Conservation (phyloP, 1,140 invertebrate species). For the Drosophila kurseongensis region DNA sequence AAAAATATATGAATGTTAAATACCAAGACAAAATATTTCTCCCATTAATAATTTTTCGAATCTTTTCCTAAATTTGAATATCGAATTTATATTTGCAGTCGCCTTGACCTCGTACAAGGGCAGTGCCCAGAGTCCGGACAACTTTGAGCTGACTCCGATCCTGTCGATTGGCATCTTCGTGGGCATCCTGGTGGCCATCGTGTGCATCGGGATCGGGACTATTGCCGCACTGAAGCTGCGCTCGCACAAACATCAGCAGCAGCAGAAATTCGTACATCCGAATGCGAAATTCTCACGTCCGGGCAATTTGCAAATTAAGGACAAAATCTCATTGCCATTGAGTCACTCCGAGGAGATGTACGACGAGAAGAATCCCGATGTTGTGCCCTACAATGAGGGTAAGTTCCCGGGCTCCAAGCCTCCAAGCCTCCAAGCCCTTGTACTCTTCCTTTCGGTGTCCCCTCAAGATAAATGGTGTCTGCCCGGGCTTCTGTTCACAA, state of each 20-base stretch:
- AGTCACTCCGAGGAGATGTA: slow-evolving; percentile 89
- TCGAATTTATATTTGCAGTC: slow-evolving; percentile 47
- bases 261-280: slow-evolving; percentile 80
- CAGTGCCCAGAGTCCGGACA: slow-evolving; percentile 84
- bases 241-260: slow-evolving; percentile 85
- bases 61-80: slow-evolving; percentile 1
- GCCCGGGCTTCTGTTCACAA: slow-evolving; percentile 37
- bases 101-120: slow-evolving; percentile 85
- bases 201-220: slow-evolving; percentile 89
- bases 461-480: slow-evolving; percentile 69
- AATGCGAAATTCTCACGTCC: slow-evolving; percentile 86
- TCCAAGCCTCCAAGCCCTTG: neutral
- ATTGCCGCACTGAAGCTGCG: slow-evolving; percentile 89
- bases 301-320: slow-evolving; percentile 88
- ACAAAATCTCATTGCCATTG: slow-evolving; percentile 88
- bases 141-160: slow-evolving; percentile 90
- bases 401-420: slow-evolving; percentile 62
- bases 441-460: slow-evolving; percentile 6
- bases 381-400: slow-evolving; percentile 95
- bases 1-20: too few species aligned
- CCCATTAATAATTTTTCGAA: too few species aligned
- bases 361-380: slow-evolving; percentile 94
- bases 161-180: slow-evolving; percentile 89
- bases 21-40: too few species aligned
- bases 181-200: slow-evolving; percentile 89